A percentile compares a stretch with the other conserved stretches of the same genome.
phyloP scores from a whole-genome alignment of 2,113 vertebrate species.

The Halichoerus grypus region DNA sequence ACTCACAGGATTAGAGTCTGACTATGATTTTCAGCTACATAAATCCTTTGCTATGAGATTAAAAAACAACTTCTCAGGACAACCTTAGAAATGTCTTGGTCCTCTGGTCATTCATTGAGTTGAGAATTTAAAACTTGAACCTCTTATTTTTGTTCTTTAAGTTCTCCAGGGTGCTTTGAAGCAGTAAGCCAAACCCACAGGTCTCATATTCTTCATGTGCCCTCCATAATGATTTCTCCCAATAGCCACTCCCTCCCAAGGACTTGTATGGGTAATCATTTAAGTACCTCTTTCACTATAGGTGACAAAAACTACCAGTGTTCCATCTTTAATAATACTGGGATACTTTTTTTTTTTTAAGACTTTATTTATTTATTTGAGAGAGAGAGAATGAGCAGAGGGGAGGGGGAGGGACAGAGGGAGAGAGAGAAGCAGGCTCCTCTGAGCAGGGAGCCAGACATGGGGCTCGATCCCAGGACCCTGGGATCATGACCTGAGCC shows the following conservation, averaged over 20 bases:
- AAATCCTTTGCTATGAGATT: neutral
- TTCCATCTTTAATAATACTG: neutral
- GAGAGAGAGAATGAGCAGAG: no score
- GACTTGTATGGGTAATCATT: neutral
- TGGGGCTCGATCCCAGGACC: no score
- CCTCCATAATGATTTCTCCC: neutral
- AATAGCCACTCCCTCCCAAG: neutral
- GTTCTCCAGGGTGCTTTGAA: constrained; percentile 34
- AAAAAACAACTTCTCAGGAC: neutral
- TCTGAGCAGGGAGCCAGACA: no score
- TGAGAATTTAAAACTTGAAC: constrained; percentile 36
- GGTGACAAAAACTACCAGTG: neutral
- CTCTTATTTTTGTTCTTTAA: constrained; percentile 26
- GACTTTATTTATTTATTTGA: no score
- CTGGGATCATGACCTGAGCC: no score
- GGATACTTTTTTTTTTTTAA: neutral
- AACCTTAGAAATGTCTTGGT: constrained; percentile 8
- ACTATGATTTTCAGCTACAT: neutral
- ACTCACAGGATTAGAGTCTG: neutral
- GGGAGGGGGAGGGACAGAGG: no score
- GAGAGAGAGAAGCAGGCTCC: no score
- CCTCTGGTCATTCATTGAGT: neutral
- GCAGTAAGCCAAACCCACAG: neutral
- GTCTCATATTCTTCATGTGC: neutral
- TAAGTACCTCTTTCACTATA: neutral